A percentile compares a stretch with the other conserved stretches of the same genome.
Evolutionary conservation across 2,797 vertebrate species (phyloP).

Genomic region (Scarus forsteni): DNA sequence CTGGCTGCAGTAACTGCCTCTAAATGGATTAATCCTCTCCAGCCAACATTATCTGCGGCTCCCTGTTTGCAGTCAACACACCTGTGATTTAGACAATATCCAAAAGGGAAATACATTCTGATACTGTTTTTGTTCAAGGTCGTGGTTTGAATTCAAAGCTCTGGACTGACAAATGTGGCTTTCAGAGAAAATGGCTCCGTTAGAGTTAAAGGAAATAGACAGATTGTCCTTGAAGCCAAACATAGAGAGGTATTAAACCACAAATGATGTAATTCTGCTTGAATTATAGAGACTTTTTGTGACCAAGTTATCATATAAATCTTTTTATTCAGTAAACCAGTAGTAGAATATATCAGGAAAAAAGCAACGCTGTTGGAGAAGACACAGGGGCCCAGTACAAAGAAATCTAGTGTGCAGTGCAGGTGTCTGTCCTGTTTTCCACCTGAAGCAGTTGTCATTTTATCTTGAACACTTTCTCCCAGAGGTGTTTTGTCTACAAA

Average conservation of each 20-base stretch:
- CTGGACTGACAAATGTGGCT: constrained; percentile 19
- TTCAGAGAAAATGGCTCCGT: constrained; percentile 12
- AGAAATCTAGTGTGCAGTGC: too few species aligned
- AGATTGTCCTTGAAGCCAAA: not conserved
- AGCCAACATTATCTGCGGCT: constrained; percentile 31
- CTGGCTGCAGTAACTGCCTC: constrained; percentile 50
- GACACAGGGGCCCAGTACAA: too few species aligned
- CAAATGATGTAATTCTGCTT: not conserved
- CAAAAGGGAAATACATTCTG: constrained; percentile 1
- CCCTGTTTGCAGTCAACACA: constrained; percentile 25
- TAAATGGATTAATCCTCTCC: constrained; percentile 68
- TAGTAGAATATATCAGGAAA: too few species aligned
- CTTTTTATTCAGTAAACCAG: too few species aligned
- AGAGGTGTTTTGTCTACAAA: too few species aligned
- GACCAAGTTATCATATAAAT: too few species aligned
- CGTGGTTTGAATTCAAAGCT: constrained; percentile 11
- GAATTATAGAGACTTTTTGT: not conserved
- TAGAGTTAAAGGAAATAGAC: constrained; percentile 23
- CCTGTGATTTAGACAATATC: constrained; percentile 27
- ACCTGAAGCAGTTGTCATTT: too few species aligned
- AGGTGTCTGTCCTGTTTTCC: too few species aligned
- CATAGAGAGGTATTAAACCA: not conserved
- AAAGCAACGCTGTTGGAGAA: too few species aligned
- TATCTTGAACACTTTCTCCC: too few species aligned
- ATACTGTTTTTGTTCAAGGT: constrained; percentile 8